Evolutionary conservation across 2,888 invertebrate species (phyloP), one percentile per base, ranked within the genome.

Genomic region (Stenotaenia linearis): DNA sequence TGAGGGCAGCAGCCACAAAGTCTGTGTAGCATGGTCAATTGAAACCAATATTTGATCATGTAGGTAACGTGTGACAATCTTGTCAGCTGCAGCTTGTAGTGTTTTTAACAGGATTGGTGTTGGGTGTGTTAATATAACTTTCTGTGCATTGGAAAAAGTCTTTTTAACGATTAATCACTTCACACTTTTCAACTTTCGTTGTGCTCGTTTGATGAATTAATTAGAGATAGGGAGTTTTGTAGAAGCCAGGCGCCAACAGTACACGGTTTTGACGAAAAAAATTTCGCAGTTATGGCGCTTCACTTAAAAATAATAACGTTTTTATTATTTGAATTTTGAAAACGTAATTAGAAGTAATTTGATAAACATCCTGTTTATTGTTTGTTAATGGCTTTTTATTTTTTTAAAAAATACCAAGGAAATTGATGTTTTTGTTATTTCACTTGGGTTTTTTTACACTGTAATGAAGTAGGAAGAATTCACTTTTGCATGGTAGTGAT

Each of bases 1-100:
- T n/a, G 78, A 50, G 25, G 50, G 32, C 78, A 56, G 45, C 69
- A 78, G 69, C 78, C 77, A 77, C 35, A 50, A 50, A 50, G 50
- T 50, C 50, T 78, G 40, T 77, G 80, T 80, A 45, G 37, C 80
- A 28, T 80, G 80, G 80, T 80, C 80, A 61, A 80, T 80, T 80
- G 80, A 80, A 80, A 80, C 80, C 35, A 80, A 80, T 78, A 78
- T 80, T 69, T 80, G 78, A 80, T 28, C 40, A 28, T 75, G 32
- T 76, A 76, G 76, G 76, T 76, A 76, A 76, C 12, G 23, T 23
- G 50, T 50, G 50, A 50, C 50, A 18, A 18, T 18, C 50, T n/a
- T 50, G 50, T 50, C 50, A 50, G n/a, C 18, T 21, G 50, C 50
- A 50, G 50, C 50, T 50, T 50, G 50, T 50, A 50, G 50, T 50